These are phyloP conservation scores for Cataglyphis rosenhaueri DNA, from an alignment of 2,888 invertebrate species.

Conservation along the genomic window DNA sequence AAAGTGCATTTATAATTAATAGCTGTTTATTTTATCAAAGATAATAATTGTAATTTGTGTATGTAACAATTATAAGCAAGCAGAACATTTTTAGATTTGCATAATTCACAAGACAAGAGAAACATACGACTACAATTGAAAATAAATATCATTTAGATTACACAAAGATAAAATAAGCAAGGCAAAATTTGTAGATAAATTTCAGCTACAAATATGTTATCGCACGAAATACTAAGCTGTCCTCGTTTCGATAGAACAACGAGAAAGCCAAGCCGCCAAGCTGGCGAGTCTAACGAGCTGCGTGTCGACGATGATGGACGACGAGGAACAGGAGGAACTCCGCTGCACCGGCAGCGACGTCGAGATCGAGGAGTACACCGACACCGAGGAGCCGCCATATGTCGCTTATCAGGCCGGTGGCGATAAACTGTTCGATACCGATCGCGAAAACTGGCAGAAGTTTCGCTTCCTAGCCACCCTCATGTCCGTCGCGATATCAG, in stretches of 20 bases:
- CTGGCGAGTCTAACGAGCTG: slow-evolving; percentile 75
- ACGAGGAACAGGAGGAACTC: slow-evolving; percentile 82
- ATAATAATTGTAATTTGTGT: too few relatives aligned
- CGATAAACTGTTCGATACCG: slow-evolving; percentile 82
- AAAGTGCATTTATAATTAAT: background rate
- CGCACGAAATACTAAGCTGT: background rate
- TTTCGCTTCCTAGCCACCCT: slow-evolving; percentile 86
- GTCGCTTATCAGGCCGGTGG: slow-evolving; percentile 76
- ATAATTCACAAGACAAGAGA: background rate
- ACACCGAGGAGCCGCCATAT: slow-evolving; percentile 82
- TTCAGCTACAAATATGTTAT: background rate
- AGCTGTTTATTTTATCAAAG: too few relatives aligned
- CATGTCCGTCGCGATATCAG: slow-evolving; percentile 85
- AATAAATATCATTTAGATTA: background rate
- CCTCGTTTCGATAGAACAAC: slow-evolving; percentile 25
- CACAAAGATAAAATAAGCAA: background rate
- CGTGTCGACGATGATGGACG: slow-evolving; percentile 81
- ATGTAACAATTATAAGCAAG: too few relatives aligned
- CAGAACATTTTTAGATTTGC: background rate
- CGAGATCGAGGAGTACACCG: slow-evolving; percentile 83
- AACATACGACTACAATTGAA: background rate
- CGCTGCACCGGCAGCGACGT: slow-evolving; percentile 82
- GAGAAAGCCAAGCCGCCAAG: slow-evolving; percentile 51
- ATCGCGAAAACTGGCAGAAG: slow-evolving; percentile 83
- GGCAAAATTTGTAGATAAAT: background rate